A percentile compares a stretch with the other conserved stretches of the same genome.
These are phyloP conservation scores for Nomada lathburiana DNA, from an alignment of 2,888 invertebrate genomes.

Conservation along the genomic window DNA sequence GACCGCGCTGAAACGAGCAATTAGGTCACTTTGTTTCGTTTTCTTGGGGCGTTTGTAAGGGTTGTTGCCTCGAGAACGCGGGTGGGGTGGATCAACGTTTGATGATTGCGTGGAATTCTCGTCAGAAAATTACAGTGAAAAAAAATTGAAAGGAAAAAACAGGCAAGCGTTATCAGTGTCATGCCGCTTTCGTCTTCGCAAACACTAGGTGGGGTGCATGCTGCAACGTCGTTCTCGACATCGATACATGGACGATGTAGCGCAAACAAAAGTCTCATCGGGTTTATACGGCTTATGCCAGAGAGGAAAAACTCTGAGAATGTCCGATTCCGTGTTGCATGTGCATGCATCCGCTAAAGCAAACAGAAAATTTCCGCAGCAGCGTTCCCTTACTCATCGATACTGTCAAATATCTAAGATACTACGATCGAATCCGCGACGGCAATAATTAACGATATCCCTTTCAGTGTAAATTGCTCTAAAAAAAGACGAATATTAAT, in stretches of 20 bases:
- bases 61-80: too few relatives aligned
- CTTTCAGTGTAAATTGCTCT: too few relatives aligned
- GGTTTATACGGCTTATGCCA: slow-evolving; percentile 51
- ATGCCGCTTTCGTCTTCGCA: slow-evolving; percentile 18
- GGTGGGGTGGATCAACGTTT: too few relatives aligned
- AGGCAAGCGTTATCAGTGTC: slow-evolving; percentile 1
- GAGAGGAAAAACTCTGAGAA: slow-evolving; percentile 52
- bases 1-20: neutral
- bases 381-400: neutral
- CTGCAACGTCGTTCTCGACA: slow-evolving; percentile 30
- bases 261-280: slow-evolving; percentile 65
- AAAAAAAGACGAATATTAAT: too few relatives aligned
- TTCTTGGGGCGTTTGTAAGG: too few relatives aligned
- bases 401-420: slow-evolving; percentile 21
- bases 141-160: too few relatives aligned
- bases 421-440: slow-evolving; percentile 7
- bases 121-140: slow-evolving; percentile 20
- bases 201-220: slow-evolving; percentile 22
- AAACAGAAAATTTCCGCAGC: slow-evolving; percentile 50
- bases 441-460: neutral
- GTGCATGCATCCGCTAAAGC: slow-evolving; percentile 22
- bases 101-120: slow-evolving; percentile 7
- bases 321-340: slow-evolving; percentile 49
- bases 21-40: too few relatives aligned
- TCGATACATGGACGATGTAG: slow-evolving; percentile 44